Conservation (phyloP, 2,113 vertebrate species). For the Balaeniceps rex region DNA sequence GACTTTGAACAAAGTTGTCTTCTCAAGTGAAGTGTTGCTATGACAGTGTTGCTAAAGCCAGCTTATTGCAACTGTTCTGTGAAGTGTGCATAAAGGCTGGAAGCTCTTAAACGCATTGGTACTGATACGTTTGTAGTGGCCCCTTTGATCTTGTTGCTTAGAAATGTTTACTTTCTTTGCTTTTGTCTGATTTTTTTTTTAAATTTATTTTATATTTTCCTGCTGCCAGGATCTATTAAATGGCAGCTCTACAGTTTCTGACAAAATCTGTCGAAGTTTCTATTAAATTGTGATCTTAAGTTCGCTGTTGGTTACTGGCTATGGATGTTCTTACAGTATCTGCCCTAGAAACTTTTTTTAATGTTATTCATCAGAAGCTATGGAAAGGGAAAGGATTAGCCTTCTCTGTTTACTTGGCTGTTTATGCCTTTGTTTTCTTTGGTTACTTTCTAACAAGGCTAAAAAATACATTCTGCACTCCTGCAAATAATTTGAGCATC, state of each 20-base stretch:
- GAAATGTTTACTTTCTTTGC: background rate
- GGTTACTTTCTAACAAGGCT: background rate
- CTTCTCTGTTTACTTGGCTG: background rate
- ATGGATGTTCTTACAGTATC: background rate
- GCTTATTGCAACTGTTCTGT: background rate
- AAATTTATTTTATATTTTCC: background rate
- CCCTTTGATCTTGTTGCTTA: background rate
- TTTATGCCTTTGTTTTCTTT: background rate
- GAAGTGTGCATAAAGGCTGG: background rate
- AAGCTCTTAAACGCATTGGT: background rate
- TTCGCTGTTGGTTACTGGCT: background rate
- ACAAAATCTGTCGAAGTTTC: background rate
- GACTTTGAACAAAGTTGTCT: background rate
- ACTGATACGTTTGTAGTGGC: fast-evolving
- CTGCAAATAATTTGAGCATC: background rate
- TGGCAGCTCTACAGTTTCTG: background rate
- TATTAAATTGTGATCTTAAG: background rate
- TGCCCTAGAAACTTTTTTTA: background rate
- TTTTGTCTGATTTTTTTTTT: background rate
- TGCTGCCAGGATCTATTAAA: background rate
- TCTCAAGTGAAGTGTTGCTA: background rate
- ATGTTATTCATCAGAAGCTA: background rate
- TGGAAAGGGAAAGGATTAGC: background rate
- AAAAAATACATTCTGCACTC: background rate
- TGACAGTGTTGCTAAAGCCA: background rate